Evolutionary conservation across 2,113 vertebrate genomes (phyloP), one percentile per base, ranked within the genome.

Genomic region (Rhynchomys soricoides): DNA sequence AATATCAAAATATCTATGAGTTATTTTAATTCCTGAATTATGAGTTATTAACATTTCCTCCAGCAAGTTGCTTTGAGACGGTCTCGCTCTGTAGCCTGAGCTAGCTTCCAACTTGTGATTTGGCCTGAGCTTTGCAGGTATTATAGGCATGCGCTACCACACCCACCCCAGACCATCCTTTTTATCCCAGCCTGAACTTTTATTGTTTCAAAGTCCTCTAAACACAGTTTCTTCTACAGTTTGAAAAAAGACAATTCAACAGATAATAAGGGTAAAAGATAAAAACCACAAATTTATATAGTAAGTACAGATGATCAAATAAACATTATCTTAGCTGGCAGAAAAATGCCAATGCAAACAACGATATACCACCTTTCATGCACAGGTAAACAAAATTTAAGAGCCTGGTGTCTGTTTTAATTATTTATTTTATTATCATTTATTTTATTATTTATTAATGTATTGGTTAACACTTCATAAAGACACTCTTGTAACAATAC

Each of bases 211-310:
- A 87, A 52, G 52, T 45, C 2, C 15, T 91, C 75, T 89, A 21
- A 68, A 57, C 50, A 55, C 9, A 78, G 29, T 40, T 29, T 21
- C 70, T 62, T 91, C 37, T 50, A 43, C 13, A 85, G 7, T 74
- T 59, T 83, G 52, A 74, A 73, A 86, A 96, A 95, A 92, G 22
- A 50, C 17, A 95, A 83, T 91, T 62, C 7, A 78, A 37, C 21
- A 86, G 66, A 37, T 79, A 95, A 37, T 45, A 78, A 93, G 9
- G 3, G 52, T 52, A 77, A 91, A 96, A 70, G 43, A 78, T 59
- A 86, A 95, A 81, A 96, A 89, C 3, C 70, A 43, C 26, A 94
- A 95, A 95, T 87, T 93, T 59, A 82, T 11, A 89, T 29, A 64
- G 81, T 22, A 95, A 73, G 85, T 77, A 95, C 10, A 77, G 78